These are phyloP conservation scores for Ceratosolen solmsi DNA, from an alignment of 1,140 invertebrate species.

Conservation along the genomic window DNA sequence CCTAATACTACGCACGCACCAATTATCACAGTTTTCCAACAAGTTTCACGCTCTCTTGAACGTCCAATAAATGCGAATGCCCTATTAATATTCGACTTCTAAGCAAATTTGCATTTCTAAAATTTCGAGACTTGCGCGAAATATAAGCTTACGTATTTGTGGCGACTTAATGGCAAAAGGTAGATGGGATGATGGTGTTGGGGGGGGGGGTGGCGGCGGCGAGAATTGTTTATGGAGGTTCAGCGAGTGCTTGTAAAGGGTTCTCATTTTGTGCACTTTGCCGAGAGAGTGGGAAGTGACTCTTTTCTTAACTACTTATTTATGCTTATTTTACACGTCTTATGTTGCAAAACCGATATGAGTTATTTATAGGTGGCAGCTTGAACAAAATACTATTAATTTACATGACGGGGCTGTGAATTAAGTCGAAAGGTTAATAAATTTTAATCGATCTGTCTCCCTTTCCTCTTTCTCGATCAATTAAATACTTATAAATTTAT, in stretches of 20 bases:
- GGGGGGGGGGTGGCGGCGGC: neutral
- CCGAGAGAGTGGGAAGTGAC: neutral
- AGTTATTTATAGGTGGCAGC: constrained; percentile 10
- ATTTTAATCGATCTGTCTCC: constrained; percentile 15
- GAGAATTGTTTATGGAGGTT: constrained; percentile 44
- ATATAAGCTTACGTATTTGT: neutral
- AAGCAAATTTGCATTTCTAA: constrained; percentile 61
- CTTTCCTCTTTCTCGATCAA: neutral
- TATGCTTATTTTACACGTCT: constrained; percentile 4
- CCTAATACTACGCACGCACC: too few species aligned
- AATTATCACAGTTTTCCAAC: too few species aligned
- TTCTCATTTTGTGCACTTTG: neutral
- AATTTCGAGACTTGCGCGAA: neutral
- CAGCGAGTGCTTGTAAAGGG: neutral
- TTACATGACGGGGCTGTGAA: constrained; percentile 44
- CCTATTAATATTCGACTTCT: constrained; percentile 56
- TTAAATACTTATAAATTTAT: constrained; percentile 28
- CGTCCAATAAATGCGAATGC: constrained; percentile 5
- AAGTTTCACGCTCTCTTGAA: neutral
- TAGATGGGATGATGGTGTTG: too few species aligned
- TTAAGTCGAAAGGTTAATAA: constrained; percentile 42
- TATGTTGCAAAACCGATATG: neutral
- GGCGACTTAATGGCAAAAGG: too few species aligned
- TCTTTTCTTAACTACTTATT: constrained; percentile 13
- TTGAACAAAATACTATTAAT: constrained; percentile 38